These are phyloP conservation scores for Melipona bicolor DNA, from an alignment of 2,888 invertebrate species.

Conservation along the genomic window DNA sequence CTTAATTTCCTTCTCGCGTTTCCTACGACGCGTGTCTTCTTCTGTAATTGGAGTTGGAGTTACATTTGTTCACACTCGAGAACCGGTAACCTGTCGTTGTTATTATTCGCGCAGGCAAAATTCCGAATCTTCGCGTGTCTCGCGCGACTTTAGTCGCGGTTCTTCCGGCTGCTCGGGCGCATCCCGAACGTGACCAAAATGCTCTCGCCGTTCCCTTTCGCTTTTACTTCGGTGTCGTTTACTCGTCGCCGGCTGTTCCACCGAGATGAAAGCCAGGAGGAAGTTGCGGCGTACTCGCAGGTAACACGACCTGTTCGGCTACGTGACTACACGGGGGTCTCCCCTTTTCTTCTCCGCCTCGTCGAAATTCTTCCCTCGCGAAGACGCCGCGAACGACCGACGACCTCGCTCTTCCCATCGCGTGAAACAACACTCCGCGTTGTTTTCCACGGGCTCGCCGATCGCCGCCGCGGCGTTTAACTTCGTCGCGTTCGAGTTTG, in stretches of 20 bases:
- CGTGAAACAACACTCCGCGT: background rate
- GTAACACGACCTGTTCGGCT: constrained; percentile 32
- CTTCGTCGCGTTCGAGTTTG: background rate
- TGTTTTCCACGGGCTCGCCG: background rate
- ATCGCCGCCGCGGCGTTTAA: too few relatives aligned
- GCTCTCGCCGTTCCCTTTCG: constrained; percentile 34
- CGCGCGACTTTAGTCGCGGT: background rate
- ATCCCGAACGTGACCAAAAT: constrained; percentile 48
- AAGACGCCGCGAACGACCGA: background rate
- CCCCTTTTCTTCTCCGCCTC: constrained; percentile 8
- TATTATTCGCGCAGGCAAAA: too few relatives aligned
- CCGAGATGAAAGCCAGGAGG: constrained; percentile 32
- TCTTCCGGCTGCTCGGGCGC: constrained; percentile 28
- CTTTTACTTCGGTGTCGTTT: constrained; percentile 54
- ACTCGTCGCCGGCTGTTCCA: constrained; percentile 23
- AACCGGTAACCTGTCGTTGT: too few relatives aligned
- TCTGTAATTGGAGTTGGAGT: too few relatives aligned
- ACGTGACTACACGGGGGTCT: constrained; percentile 27
- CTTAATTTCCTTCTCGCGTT: background rate
- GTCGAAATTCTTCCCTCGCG: background rate
- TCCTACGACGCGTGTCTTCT: too few relatives aligned
- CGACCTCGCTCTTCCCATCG: background rate
- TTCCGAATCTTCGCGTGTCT: background rate
- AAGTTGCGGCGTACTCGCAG: constrained; percentile 30
- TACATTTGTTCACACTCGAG: too few relatives aligned